Percentiles rank a stretch among this genome's conserved stretches.
Evolutionary conservation across 2,888 invertebrate species (phyloP).

Genomic region (Anaspis maculata): DNA sequence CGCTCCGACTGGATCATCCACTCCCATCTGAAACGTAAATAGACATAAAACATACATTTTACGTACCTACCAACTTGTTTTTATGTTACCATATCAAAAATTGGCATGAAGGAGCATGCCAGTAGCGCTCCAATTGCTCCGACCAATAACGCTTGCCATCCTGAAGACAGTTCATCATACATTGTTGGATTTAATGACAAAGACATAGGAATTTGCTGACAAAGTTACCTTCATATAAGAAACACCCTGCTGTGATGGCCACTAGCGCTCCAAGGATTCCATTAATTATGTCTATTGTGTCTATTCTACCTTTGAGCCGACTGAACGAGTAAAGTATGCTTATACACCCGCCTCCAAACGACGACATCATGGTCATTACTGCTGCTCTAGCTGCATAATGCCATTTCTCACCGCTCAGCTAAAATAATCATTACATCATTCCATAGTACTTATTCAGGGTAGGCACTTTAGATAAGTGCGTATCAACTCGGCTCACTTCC

Average conservation of each 20-base stretch:
- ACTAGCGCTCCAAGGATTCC: slow-evolving; percentile 82
- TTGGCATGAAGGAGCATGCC: slow-evolving; percentile 60
- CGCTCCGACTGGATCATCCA: slow-evolving; percentile 91
- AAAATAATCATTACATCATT: slow-evolving; percentile 2
- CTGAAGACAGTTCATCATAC: slow-evolving; percentile 26
- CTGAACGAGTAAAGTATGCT: slow-evolving; percentile 58
- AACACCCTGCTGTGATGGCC: slow-evolving; percentile 82
- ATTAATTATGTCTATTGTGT: slow-evolving; percentile 81
- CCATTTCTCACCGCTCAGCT: slow-evolving; percentile 78
- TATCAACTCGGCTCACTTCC: no score
- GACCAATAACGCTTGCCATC: slow-evolving; percentile 80
- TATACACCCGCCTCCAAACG: slow-evolving; percentile 79
- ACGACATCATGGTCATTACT: slow-evolving; percentile 84
- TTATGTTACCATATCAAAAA: slow-evolving; percentile 60
- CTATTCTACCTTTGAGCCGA: slow-evolving; percentile 61
- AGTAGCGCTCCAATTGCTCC: slow-evolving; percentile 72
- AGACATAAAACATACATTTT: no score
- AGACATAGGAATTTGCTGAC: no score
- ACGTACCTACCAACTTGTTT: no score
- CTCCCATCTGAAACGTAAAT: slow-evolving; percentile 50
- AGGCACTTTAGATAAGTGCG: no score
- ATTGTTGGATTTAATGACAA: slow-evolving; percentile 6
- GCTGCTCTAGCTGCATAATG: slow-evolving; percentile 85
- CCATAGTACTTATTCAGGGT: no score
- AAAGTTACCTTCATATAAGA: slow-evolving; percentile 55